Evolutionary conservation across 2,888 invertebrate genomes (phyloP).

Genomic region (Ferdinandea cuprea): DNA sequence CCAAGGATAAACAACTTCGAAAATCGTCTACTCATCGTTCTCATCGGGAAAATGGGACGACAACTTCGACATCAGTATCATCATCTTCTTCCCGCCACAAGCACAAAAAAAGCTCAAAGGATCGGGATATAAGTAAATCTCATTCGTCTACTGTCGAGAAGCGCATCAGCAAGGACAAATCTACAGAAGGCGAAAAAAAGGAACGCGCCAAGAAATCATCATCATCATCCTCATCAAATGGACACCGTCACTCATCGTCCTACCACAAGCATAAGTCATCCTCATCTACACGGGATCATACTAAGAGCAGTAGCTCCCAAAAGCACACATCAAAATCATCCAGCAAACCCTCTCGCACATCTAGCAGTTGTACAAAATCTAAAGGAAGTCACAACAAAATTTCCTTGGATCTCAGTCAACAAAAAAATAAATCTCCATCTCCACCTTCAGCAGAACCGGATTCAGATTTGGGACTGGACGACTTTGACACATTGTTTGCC

Average conservation of each 20-base stretch:
- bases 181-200: conserved; percentile 13
- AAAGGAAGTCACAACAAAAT: conserved; percentile 17
- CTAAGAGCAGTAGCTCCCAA: conserved; percentile 43
- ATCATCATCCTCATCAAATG: conserved; percentile 42
- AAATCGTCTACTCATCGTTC: conserved; percentile 21
- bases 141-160: conserved; percentile 25
- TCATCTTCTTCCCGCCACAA: conserved; percentile 53
- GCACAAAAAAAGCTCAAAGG: conserved; percentile 59
- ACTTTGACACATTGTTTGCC: conserved; percentile 78
- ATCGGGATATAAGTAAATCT: conserved; percentile 32
- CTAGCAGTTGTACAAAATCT: conserved; percentile 37
- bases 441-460: conserved; percentile 73
- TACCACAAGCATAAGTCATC: conserved; percentile 72
- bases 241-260: conserved; percentile 58
- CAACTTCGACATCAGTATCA: conserved; percentile 31
- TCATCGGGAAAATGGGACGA: conserved; percentile 36
- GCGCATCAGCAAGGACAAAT: conserved; percentile 47
- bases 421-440: conserved; percentile 43
- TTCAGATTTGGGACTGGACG: conserved; percentile 82
- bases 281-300: conserved; percentile 56
- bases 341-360: conserved; percentile 18
- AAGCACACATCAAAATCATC: conserved; percentile 69
- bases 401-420: not conserved
- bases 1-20: conserved; percentile 19
- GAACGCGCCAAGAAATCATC: conserved; percentile 48